Evolutionary conservation across 2,113 vertebrate genomes (phyloP), one percentile per base, ranked within the genome.

Genomic region (Pomatostomus ruficeps): DNA sequence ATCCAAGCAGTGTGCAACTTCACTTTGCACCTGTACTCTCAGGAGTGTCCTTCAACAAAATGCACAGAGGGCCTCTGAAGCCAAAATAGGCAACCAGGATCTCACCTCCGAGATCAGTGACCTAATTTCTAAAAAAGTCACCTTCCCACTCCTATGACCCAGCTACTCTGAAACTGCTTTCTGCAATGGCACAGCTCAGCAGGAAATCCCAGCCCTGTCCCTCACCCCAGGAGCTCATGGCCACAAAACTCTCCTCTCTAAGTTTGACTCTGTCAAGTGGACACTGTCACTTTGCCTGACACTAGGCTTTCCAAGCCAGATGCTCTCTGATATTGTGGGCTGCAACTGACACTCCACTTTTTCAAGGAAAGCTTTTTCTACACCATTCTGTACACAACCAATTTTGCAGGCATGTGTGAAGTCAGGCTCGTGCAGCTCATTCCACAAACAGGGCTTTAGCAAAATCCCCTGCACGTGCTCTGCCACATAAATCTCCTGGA

Each of bases 211-310:
- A 70, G n/a, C 23, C 42, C 31, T 62, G 67, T 9, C 35, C 57
- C 48, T 73, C 76, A 70, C 19, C 36, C 54, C 42, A 43, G n/a
- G 38, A 29, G 40, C 84, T 48, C 63, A 2, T 1, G 21, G 61
- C 48, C 57, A 67, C 82, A 55, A 28, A 68, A 6, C 42, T 61
- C 51, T 36, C 8, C 24, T 17, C 76, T 26, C 15, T 2, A 29
- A 24, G 28, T 51, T 15, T 61, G 66, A 48, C 51, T 83, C 54
- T 1, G 1, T 61, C 71, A 40, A 43, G 48, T 1, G 35, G 40
- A 14, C 0, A 0, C 15, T 4, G 11, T 4, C 4, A 2, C 54
- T 48, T 28, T 4, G 15, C 14, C 8, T 57, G 46, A 2, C 1
- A 2, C 23, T 2, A 7, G 33, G 33, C 28, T 28, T 17, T 18